Evolutionary conservation across 2,797 vertebrate genomes (phyloP).

Genomic region (Melanotaenia boesemani): DNA sequence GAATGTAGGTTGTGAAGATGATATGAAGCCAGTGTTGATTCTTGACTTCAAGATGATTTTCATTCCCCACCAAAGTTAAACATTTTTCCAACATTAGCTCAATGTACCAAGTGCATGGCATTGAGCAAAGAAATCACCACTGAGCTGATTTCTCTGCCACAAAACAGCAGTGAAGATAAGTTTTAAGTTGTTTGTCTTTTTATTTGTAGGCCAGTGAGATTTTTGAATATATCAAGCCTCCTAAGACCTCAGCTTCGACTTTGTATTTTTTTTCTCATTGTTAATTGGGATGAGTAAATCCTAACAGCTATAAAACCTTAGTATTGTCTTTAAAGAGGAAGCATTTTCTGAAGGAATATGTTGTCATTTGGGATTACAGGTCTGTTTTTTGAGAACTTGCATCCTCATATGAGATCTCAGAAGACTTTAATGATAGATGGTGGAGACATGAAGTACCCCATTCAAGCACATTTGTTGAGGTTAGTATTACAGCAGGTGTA

Average conservation of each 20-base stretch:
- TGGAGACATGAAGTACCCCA: not conserved
- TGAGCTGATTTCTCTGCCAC: too few relatives aligned
- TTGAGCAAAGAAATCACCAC: not conserved
- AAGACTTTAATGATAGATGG: not conserved
- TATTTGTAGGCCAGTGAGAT: not conserved
- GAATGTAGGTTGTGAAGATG: not conserved
- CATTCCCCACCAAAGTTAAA: not conserved
- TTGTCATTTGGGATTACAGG: not conserved
- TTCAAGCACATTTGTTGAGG: not conserved
- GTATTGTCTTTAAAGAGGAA: too few relatives aligned
- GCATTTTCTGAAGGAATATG: too few relatives aligned
- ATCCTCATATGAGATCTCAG: not conserved
- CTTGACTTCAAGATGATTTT: not conserved
- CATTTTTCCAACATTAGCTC: not conserved
- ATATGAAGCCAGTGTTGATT: not conserved
- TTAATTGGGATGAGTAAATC: too few relatives aligned
- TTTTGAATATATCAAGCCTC: not conserved
- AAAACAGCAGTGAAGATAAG: too few relatives aligned
- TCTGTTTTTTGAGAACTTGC: not conserved
- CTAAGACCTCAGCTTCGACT: not conserved
- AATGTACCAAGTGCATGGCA: not conserved
- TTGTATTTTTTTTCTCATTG: not conserved
- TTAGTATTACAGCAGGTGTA: not conserved
- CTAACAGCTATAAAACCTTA: too few relatives aligned
- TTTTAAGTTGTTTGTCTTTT: too few relatives aligned